Percentiles rank a stretch among this genome's conserved stretches.
Conservation (phyloP, 2,113 vertebrate species). For the Prionailurus viverrinus region DNA sequence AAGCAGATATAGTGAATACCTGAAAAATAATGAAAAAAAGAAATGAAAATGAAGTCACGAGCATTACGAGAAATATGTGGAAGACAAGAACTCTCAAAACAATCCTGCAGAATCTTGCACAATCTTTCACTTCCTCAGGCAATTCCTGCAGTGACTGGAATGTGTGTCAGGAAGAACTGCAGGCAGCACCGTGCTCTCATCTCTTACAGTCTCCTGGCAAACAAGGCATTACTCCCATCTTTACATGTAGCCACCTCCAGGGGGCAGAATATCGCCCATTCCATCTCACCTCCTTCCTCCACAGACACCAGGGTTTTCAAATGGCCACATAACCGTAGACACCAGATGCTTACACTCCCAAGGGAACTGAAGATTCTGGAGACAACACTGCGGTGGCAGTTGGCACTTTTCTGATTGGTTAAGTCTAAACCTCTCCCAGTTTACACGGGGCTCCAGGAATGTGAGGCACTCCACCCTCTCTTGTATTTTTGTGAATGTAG, state of each 20-base stretch:
- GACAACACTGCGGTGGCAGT: too few relatives aligned
- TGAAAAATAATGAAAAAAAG: background rate
- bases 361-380: background rate
- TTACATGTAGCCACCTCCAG: background rate
- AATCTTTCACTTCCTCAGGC: background rate
- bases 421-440: background rate
- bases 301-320: background rate
- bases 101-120: background rate
- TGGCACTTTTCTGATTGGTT: background rate
- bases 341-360: background rate
- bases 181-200: background rate
- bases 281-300: background rate
- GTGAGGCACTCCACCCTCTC: background rate
- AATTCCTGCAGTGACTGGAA: background rate
- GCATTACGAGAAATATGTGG: background rate
- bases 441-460: background rate
- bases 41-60: background rate
- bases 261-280: background rate
- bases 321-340: rapidly evolving
- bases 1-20: background rate
- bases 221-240: background rate
- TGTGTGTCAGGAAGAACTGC: background rate
- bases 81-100: background rate
- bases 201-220: background rate
- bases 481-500: constrained; percentile 24